Evolutionary conservation across 2,797 vertebrate species (phyloP).

Genomic region (Emys orbicularis): DNA sequence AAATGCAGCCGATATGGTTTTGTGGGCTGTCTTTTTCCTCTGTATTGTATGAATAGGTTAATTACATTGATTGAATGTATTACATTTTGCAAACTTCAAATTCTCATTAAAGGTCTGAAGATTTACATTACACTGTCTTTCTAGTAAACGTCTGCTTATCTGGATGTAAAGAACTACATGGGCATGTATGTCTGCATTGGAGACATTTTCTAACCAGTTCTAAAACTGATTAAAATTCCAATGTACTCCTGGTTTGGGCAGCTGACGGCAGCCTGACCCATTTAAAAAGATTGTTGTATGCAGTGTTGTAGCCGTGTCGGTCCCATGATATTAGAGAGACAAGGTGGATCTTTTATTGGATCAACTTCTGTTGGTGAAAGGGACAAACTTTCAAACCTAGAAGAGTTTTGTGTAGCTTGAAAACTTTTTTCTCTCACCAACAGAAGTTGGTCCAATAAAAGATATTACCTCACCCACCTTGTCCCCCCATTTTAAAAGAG

Average conservation of each 20-base stretch:
- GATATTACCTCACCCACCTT: not conserved
- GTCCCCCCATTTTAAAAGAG: not conserved
- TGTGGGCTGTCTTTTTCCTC: not conserved
- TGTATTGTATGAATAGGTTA: not conserved
- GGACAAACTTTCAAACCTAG: not conserved
- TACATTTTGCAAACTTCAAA: not conserved
- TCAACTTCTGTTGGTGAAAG: not conserved
- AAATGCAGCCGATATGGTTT: not conserved
- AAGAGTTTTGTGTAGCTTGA: too few species aligned
- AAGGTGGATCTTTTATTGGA: not conserved
- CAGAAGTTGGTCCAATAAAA: too few species aligned
- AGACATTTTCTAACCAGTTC: not conserved
- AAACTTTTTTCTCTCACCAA: too few species aligned
- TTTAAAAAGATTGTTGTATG: not conserved
- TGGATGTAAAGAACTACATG: not conserved
- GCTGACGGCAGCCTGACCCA: not conserved
- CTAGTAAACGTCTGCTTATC: not conserved
- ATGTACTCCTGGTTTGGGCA: not conserved
- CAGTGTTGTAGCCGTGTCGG: not conserved
- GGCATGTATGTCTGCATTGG: not conserved
- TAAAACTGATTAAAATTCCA: not conserved
- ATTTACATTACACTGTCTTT: not conserved
- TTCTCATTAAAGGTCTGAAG: not conserved
- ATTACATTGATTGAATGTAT: not conserved
- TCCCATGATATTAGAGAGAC: not conserved